Evolutionary conservation across 2,113 vertebrate species (phyloP).

Genomic region (Gallinago paraguaiae): DNA sequence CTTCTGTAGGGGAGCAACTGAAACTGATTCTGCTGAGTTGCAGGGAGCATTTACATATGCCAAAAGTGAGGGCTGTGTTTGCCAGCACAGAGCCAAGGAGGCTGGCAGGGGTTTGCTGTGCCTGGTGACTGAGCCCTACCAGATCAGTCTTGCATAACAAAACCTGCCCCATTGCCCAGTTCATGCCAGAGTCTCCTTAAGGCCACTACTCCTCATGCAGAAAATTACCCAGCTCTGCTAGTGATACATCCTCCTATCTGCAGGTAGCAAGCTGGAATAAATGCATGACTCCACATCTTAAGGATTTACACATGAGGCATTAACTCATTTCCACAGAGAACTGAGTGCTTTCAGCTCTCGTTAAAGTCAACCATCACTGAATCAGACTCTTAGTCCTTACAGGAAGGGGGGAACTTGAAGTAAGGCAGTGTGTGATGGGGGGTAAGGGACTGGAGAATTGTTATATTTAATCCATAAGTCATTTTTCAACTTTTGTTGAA

Average conservation of each 20-base stretch:
- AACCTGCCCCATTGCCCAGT: not conserved
- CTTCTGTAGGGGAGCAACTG: not conserved
- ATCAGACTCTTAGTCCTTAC: not conserved
- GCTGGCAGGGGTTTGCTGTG: not conserved
- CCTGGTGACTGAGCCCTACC: not conserved
- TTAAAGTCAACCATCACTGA: not conserved
- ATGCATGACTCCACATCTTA: not conserved
- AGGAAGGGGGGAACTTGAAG: not conserved
- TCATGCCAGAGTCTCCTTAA: not conserved
- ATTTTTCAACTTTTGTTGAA: not conserved
- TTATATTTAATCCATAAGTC: not conserved
- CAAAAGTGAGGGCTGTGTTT: fast-evolving
- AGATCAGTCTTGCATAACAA: not conserved
- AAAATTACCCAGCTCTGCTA: not conserved
- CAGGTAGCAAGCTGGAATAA: not conserved
- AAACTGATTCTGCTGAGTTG: not conserved
- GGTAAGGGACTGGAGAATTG: not conserved
- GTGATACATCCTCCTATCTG: not conserved
- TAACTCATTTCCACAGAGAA: not conserved
- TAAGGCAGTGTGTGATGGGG: not conserved
- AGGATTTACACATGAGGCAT: not conserved
- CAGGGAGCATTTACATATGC: not conserved
- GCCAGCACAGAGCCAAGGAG: not conserved
- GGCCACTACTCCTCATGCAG: not conserved
- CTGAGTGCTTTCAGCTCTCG: not conserved